Conservation (phyloP, 2,888 invertebrate species). For the Drosophila cognata region DNA sequence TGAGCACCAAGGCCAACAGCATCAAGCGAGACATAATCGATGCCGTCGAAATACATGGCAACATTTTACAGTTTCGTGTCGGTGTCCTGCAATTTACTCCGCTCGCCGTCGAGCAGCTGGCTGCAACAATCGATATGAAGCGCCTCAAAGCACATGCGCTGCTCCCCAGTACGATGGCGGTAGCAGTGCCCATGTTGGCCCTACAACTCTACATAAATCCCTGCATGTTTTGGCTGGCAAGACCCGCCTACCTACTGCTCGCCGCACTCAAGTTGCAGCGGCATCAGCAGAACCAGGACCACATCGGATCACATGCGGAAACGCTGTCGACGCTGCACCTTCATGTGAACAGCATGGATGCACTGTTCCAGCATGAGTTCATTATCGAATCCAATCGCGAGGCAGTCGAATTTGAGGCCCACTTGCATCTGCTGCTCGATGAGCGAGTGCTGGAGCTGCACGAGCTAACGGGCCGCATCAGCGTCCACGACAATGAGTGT, state of each 20-base stretch:
- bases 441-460: slow-evolving; percentile 74
- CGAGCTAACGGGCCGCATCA: slow-evolving; percentile 79
- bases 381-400: slow-evolving; percentile 87
- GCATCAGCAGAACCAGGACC: slow-evolving; percentile 44
- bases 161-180: slow-evolving; percentile 88
- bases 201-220: slow-evolving; percentile 92
- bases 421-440: slow-evolving; percentile 77
- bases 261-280: slow-evolving; percentile 81
- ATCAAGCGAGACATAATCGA: slow-evolving; percentile 86
- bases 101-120: slow-evolving; percentile 77
- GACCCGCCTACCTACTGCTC: slow-evolving; percentile 87
- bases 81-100: slow-evolving; percentile 77
- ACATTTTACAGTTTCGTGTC: slow-evolving; percentile 79
- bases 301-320: slow-evolving; percentile 22
- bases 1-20: slow-evolving; percentile 85
- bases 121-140: slow-evolving; percentile 83
- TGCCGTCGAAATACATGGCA: slow-evolving; percentile 87
- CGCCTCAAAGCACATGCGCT: slow-evolving; percentile 87
- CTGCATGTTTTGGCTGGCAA: slow-evolving; percentile 88
- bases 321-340: slow-evolving; percentile 58
- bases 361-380: slow-evolving; percentile 88
- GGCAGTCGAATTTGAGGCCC: slow-evolving; percentile 85
- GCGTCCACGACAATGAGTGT: slow-evolving; percentile 77
- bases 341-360: slow-evolving; percentile 82
- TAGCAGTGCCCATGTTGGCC: slow-evolving; percentile 89